Conservation (phyloP, 2,797 vertebrate genomes). For the Protosalanx chinensis region DNA sequence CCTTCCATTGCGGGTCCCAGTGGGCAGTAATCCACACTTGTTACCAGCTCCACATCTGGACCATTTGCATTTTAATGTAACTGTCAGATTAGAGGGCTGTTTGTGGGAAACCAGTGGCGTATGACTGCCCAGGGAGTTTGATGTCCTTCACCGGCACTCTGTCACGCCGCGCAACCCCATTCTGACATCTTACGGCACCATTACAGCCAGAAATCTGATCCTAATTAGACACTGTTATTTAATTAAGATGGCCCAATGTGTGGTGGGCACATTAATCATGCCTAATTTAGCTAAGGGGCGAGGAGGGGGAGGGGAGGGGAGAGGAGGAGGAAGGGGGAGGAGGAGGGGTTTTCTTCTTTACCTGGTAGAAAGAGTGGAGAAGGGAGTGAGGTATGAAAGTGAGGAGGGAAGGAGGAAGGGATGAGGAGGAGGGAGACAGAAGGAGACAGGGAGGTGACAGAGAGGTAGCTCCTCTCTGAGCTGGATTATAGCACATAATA, state of each 20-base stretch:
- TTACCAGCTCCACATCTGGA: conserved; percentile 64
- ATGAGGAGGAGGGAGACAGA: conserved; percentile 31
- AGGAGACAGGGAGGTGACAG: conserved; percentile 14
- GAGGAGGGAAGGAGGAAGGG: conserved; percentile 27
- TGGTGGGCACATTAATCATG: conserved; percentile 80
- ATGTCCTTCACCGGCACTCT: conserved; percentile 52
- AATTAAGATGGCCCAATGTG: conserved; percentile 81
- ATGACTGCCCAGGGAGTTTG: conserved; percentile 62
- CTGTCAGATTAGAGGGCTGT: conserved; percentile 65
- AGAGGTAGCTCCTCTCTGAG: conserved; percentile 47
- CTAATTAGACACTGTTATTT: conserved; percentile 88
- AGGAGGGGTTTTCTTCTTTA: conserved; percentile 13
- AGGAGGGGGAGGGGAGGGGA: conserved; percentile 14
- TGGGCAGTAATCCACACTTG: conserved; percentile 64
- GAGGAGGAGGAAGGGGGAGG: conserved; percentile 2
- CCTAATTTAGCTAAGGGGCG: conserved; percentile 68
- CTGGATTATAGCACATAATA: conserved; percentile 58
- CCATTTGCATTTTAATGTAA: conserved; percentile 74
- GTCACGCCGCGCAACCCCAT: conserved; percentile 51
- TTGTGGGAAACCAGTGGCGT: conserved; percentile 57
- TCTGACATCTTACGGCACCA: conserved; percentile 64
- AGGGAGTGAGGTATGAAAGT: conserved; percentile 30
- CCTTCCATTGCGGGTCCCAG: conserved; percentile 35
- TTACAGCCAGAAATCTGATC: conserved; percentile 77
- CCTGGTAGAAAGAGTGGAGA: conserved; percentile 2